Base-by-base conservation (phyloP, 2,113 vertebrate species). In the Gymnobelideus leadbeateri region DNA sequence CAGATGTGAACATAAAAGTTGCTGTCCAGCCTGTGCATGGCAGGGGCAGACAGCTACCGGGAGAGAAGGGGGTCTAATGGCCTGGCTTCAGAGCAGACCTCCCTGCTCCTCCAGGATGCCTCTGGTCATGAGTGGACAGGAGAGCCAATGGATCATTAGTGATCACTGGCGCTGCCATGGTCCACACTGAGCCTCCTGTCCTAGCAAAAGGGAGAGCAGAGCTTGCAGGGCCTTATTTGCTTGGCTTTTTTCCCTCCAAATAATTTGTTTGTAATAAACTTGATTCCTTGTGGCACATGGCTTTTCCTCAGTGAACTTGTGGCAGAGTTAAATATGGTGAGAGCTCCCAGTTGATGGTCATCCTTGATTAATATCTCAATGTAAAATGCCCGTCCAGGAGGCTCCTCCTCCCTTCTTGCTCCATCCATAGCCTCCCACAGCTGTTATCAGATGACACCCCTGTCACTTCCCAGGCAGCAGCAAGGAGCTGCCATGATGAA, bases 1-100 rank as follows among this genome's bases (percentile, higher is more conserved):
- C 92, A 94, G 61, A 96, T 91, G 16, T 89, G 95, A n/a, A 55
- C 97, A 94, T 54, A 96, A 94, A 96, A 96, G 77, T n/a, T 3
- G 96, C 61, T 49, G 97, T 10, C 37, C 96, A 92, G 61, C 92
- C 5, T 84, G 37, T 84, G n/a, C 68, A n/a, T n/a, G 21, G 6
- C n/a, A 26, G 53, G 21, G 95, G 51, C 53, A 84, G 91, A 92
- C 51, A 55, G 16, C 94, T 89, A 24, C n/a, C 51, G 91, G 19
- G 5, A 50, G 50, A 3, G 46, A 94, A 68, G 55, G n/a, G 51
- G 37, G 24, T 12, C 55, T 93, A 92, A 89, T 96, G 6, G 0
- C 19, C 52, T n/a, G n/a, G 2, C 68, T 43, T 43, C 43, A 2
- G n/a, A 43, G 6, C 16, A 43, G 55, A 51, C 5, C 0, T 8